Conservation (phyloP, 2,113 vertebrate species). For the Chloebia gouldiae region DNA sequence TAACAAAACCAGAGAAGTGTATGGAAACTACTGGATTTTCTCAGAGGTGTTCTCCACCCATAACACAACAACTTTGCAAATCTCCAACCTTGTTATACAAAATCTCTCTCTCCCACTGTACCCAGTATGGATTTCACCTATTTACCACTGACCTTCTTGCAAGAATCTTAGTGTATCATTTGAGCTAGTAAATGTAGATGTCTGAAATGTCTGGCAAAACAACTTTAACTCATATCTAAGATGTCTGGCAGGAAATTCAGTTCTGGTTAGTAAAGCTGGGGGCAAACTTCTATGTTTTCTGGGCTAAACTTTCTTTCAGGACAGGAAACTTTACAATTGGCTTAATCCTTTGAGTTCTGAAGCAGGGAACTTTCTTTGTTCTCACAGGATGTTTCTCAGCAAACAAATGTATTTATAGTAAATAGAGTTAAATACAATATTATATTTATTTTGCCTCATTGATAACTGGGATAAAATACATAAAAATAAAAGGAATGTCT, state of each 20-base stretch:
- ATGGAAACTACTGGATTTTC: slow-evolving; percentile 16
- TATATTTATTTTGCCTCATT: background rate
- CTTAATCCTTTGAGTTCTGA: background rate
- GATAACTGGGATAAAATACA: background rate
- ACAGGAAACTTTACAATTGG: background rate
- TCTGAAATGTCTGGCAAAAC: background rate
- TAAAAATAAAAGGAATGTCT: background rate
- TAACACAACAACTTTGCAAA: background rate
- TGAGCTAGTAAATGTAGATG: background rate
- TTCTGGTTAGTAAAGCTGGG: background rate
- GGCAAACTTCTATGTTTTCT: background rate
- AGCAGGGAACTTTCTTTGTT: background rate
- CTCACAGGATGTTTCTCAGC: slow-evolving; percentile 40
- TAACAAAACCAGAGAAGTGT: slow-evolving; percentile 2
- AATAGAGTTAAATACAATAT: background rate
- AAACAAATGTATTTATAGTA: slow-evolving; percentile 24
- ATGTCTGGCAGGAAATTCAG: background rate
- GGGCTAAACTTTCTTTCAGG: background rate
- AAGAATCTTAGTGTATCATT: background rate
- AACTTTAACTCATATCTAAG: background rate
- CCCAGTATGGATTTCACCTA: background rate
- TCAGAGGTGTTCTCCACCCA: background rate
- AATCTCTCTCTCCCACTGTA: background rate
- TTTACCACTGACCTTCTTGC: background rate
- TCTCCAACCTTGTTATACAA: background rate